Conservation (phyloP, 2,797 vertebrate genomes). For the Dermochelys coriacea region DNA sequence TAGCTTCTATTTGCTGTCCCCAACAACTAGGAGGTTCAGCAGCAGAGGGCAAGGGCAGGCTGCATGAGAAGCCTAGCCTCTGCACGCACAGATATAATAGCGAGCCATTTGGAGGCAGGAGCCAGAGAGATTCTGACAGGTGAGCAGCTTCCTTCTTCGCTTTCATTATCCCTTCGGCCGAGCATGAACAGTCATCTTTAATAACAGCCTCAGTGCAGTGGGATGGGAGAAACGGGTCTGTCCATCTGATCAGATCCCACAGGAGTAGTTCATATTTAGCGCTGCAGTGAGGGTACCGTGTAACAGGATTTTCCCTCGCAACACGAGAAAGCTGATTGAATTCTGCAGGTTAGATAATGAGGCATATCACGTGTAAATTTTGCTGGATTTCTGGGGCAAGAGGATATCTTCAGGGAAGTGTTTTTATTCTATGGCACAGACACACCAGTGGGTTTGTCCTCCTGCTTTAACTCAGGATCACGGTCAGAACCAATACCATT, state of each 20-base stretch:
- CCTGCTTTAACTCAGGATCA: background rate
- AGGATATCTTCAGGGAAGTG: constrained; percentile 48
- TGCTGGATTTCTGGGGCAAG: background rate
- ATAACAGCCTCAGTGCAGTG: background rate
- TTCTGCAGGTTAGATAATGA: constrained; percentile 47
- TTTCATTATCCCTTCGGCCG: background rate
- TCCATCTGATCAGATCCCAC: constrained; percentile 40
- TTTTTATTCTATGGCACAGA: constrained; percentile 22
- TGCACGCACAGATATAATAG: background rate
- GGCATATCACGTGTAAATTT: constrained; percentile 9
- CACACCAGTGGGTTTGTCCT: background rate
- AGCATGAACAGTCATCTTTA: background rate
- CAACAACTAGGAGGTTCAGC: background rate
- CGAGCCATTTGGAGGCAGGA: background rate
- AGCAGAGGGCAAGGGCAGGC: background rate
- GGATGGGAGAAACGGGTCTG: background rate
- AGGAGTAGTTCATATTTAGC: constrained; percentile 18
- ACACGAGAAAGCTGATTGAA: constrained; percentile 39
- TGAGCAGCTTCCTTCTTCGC: background rate
- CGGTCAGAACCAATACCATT: background rate
- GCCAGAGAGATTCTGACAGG: background rate
- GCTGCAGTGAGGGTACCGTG: background rate
- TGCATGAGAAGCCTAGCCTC: too few species aligned
- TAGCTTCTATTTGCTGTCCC: background rate
- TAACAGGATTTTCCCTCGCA: constrained; percentile 60